Conservation (phyloP, 1,140 invertebrate species). For the Eubasilissa regina region DNA sequence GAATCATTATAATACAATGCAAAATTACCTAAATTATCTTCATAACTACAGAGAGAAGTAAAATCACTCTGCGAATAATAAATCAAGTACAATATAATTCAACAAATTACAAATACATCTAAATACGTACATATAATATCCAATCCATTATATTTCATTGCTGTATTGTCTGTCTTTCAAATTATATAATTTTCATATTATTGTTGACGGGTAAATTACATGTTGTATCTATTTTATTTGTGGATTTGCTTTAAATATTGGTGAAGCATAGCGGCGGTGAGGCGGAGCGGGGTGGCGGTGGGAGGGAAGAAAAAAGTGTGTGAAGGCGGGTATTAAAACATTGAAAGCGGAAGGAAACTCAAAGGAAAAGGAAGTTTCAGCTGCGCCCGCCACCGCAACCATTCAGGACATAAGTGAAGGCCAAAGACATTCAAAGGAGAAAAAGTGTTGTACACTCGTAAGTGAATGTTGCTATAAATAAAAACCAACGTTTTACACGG, state of each 20-base stretch:
- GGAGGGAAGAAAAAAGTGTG: not conserved
- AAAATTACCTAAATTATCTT: too few species aligned
- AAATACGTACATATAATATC: too few species aligned
- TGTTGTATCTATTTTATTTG: conserved; percentile 2
- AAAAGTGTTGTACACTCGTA: conserved; percentile 6
- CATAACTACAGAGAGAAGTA: too few species aligned
- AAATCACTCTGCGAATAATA: too few species aligned
- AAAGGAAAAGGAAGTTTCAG: conserved; percentile 36
- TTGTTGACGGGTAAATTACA: not conserved
- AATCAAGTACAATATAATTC: too few species aligned
- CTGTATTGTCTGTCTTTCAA: too few species aligned
- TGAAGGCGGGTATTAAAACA: conserved; percentile 25
- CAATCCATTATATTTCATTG: too few species aligned
- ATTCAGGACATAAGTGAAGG: conserved; percentile 43
- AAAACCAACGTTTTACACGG: not conserved
- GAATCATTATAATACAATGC: too few species aligned
- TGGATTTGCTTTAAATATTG: not conserved
- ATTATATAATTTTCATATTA: too few species aligned
- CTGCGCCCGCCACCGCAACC: conserved; percentile 19
- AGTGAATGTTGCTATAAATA: conserved; percentile 36
- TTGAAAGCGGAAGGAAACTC: conserved; percentile 38
- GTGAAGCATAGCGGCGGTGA: not conserved
- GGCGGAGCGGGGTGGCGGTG: not conserved
- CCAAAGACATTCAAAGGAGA: conserved; percentile 43
- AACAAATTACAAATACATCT: too few species aligned